Base-by-base conservation (phyloP, 1,140 invertebrate species). In the Saccostrea glomerata region DNA sequence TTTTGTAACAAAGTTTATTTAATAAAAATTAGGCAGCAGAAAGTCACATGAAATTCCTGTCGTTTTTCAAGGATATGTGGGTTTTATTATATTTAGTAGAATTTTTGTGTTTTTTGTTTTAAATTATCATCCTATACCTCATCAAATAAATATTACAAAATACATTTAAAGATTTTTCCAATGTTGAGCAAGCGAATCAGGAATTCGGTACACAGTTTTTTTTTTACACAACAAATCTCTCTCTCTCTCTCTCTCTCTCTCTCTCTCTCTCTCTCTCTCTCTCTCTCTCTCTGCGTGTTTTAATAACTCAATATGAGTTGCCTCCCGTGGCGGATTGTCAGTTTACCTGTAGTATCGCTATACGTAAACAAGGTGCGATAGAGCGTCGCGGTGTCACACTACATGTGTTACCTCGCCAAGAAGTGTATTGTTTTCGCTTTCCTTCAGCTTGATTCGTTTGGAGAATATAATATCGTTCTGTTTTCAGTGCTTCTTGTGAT, bases 371-470 rank as follows among this genome's bases (percentile, higher is more conserved):
- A 77, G 70, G 70, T 77, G 70, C 70, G 23, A 30, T 77, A 77
- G 30, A 77, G 70, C 70, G 70, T 77, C 30, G 70, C 70, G 23
- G 70, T 77, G 70, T 77, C 70, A 77, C 70, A 77, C 70, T 77
- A 77, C 70, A 77, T 77, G 70, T 77, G 70, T 77, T 77, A 77
- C 70, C 70, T 77, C 17, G 70, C 70, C 70, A 77, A 77, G 70
- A 40, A 30, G 70, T 77, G 70, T 77, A 77, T 77, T 77, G 70
- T 77, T 77, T 77, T 77, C 70, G 70, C 70, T 77, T 77, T 77
- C 25, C 70, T 30, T 77, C 70, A 30, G 70, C 70, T 77, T 30
- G 70, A 77, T 77, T 77, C 70, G 70, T 77, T 77, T 77, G 70
- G 70, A 77, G 30, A 77, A 77, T 77, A 36, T 77, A 77, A 77